Conservation (phyloP, 2,888 invertebrate genomes). For the Netelia melanura region DNA sequence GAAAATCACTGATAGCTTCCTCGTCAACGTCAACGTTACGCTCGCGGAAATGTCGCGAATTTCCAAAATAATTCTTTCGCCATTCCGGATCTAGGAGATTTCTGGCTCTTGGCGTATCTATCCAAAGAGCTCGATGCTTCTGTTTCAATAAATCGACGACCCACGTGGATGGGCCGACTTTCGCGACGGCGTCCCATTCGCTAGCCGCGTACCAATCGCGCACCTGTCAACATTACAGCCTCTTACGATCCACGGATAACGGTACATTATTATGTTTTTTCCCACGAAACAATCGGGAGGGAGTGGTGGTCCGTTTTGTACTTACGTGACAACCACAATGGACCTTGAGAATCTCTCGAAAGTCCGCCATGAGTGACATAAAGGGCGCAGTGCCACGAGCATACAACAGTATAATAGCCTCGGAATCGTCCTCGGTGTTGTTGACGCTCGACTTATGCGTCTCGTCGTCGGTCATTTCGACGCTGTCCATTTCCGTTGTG, state of each 20-base stretch:
- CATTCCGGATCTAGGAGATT: constrained; percentile 67
- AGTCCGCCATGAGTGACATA: constrained; percentile 74
- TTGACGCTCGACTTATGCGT: constrained; percentile 37
- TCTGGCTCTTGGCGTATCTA: constrained; percentile 76
- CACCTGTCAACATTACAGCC: constrained; percentile 71
- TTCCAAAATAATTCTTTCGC: constrained; percentile 8
- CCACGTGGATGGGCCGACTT: constrained; percentile 77
- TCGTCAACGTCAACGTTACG: constrained; percentile 10
- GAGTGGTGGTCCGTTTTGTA: constrained; percentile 22
- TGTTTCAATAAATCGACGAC: constrained; percentile 74
- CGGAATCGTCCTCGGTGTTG: constrained; percentile 43
- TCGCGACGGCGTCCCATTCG: constrained; percentile 77
- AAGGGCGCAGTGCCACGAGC: constrained; percentile 71
- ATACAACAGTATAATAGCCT: constrained; percentile 74
- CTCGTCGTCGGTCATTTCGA: constrained; percentile 67
- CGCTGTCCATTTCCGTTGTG: constrained; percentile 52
- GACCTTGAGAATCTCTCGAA: constrained; percentile 71
- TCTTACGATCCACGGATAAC: not conserved
- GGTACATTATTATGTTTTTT: not conserved
- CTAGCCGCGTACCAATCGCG: constrained; percentile 77
- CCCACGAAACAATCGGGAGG: not conserved
- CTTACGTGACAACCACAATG: constrained; percentile 74
- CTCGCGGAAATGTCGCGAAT: constrained; percentile 37
- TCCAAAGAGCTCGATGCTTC: constrained; percentile 76
- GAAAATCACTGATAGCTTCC: constrained; percentile 75